Percentiles rank a stretch among this genome's conserved stretches.
Evolutionary conservation across 2,888 invertebrate species (phyloP).

Genomic region (Lasioglossum morio): DNA sequence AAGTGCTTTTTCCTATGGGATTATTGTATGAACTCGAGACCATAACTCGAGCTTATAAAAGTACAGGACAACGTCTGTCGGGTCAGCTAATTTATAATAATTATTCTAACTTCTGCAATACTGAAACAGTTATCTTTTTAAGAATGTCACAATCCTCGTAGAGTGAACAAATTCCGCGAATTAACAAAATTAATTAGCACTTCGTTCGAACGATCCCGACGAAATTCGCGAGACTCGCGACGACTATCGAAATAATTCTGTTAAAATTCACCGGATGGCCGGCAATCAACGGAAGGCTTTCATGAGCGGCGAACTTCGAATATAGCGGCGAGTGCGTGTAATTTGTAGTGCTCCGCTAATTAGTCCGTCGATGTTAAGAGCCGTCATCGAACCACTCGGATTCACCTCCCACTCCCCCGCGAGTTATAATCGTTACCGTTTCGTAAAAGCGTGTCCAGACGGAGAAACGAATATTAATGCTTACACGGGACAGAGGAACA

Average conservation of each 20-base stretch:
- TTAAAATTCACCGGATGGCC: neutral
- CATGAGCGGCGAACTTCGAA: neutral
- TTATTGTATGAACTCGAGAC: no score
- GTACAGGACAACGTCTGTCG: no score
- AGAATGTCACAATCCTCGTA: no score
- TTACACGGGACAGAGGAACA: slow-evolving; percentile 12
- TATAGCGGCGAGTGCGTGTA: neutral
- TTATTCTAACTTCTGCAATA: no score
- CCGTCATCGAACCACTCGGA: neutral
- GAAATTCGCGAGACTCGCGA: neutral
- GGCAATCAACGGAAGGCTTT: neutral
- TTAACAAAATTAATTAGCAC: neutral
- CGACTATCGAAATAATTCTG: neutral
- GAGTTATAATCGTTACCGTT: neutral
- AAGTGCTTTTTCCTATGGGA: no score
- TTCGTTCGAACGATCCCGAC: neutral
- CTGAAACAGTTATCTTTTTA: no score
- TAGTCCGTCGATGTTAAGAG: slow-evolving; percentile 10
- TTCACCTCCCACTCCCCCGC: neutral
- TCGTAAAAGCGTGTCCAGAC: neutral
- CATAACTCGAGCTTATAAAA: no score
- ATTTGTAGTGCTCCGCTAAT: slow-evolving; percentile 26
- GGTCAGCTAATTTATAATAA: no score
- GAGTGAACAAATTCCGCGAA: neutral
- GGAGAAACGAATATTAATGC: slow-evolving; percentile 25